Evolutionary conservation across 2,113 vertebrate species (phyloP), one percentile per base, ranked within the genome.

Genomic region (Budorcas taxicolor): DNA sequence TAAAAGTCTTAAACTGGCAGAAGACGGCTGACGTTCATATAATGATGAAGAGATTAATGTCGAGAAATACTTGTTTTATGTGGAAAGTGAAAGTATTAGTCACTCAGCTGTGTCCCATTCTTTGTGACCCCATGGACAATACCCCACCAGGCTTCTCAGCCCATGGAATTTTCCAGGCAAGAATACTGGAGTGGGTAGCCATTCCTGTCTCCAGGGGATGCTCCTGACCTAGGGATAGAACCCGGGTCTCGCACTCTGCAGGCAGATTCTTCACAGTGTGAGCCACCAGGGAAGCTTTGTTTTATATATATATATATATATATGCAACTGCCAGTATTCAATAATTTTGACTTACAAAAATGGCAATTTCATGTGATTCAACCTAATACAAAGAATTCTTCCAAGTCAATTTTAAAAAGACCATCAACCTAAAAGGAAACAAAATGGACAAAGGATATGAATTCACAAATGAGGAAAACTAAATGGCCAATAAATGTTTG

Each of bases 1-100:
- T 62, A 97, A 93, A 95, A 92, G 6, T 45, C 31, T 87, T 84
- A 90, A 94, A 90, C 36, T 87, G 36, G 23, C 31, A 97, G 64
- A 87, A 94, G 45, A 78, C 3, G 90, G 25, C n/a, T 97, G 71
- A 23, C 71, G 74, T 17, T 94, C 74, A 83, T 45, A 92, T 78
- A 95, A 96, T 31, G 40, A 60, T 64, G 57, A 87, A 91, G 89
- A 92, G 52, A 84, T 94, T 90, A 94, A 78, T 92, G 91, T 83
- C 57, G 40, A 80, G 60, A 90, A 95, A 87, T 27, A 81, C 33
- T 90, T 81, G 67, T 57, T 74, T 95, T 78, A 87, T 87, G 71
- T 27, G 71, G 40, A 76, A 76, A 76, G 40, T 76, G 71, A 43
- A 43, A 76, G 71, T 27, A 25, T 76, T 43, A 76, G 71, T 76